Evolutionary conservation across 1,140 invertebrate species (phyloP).

Genomic region (Sycophaga agraensis): DNA sequence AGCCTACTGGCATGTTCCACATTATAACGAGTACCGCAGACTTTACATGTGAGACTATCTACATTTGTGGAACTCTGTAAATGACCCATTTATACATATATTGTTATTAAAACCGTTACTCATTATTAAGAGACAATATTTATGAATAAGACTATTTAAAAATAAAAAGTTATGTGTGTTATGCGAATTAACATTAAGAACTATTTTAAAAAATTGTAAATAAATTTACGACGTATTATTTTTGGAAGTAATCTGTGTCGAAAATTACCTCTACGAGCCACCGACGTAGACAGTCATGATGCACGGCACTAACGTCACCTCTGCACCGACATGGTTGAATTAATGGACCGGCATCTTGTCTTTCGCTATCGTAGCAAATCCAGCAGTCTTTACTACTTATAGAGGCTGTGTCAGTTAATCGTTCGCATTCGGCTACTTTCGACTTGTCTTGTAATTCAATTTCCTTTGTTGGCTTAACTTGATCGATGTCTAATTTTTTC

Average conservation of each 20-base stretch:
- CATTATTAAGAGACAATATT: no score
- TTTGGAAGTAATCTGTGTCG: no score
- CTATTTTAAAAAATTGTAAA: no score
- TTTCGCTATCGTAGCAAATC: constrained; percentile 89
- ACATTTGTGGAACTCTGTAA: constrained; percentile 66
- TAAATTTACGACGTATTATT: no score
- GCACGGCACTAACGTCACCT: constrained; percentile 86
- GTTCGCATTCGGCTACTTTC: constrained; percentile 36
- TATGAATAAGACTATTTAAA: no score
- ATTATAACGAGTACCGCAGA: constrained; percentile 76
- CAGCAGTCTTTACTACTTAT: constrained; percentile 75
- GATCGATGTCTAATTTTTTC: constrained; percentile 62
- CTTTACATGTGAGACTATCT: constrained; percentile 74
- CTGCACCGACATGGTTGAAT: constrained; percentile 89
- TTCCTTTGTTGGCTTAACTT: constrained; percentile 52
- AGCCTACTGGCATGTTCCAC: constrained; percentile 71
- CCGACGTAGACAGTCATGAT: constrained; percentile 88
- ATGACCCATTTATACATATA: neutral
- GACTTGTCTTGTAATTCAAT: constrained; percentile 60
- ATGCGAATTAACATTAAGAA: no score
- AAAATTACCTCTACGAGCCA: constrained; percentile 76
- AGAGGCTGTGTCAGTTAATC: constrained; percentile 41
- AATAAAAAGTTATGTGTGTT: no score
- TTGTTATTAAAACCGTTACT: no score
- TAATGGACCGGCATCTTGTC: constrained; percentile 72